Conservation (phyloP, 2,113 vertebrate species). For the Ornithorhynchus anatinus region DNA sequence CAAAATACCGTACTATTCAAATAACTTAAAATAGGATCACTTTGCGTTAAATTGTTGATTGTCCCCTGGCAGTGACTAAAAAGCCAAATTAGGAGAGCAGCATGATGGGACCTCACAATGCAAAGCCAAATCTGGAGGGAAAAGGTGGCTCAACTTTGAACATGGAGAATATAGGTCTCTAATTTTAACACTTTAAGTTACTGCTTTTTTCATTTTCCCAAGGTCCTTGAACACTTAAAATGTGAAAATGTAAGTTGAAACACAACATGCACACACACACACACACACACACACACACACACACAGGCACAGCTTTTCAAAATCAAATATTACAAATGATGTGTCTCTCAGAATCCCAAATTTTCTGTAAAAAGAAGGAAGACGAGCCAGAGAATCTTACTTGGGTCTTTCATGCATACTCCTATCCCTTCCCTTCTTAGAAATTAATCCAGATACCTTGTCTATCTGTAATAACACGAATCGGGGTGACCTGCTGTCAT, state of each 20-base stretch:
- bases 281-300: no score
- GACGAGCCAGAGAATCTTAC: neutral
- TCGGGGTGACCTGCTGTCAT: slow-evolving; percentile 10
- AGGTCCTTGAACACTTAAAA: neutral
- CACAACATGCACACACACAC: no score
- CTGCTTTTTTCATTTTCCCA: neutral
- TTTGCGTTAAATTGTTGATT: slow-evolving; percentile 16
- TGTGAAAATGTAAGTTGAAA: no score
- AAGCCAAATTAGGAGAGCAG: neutral
- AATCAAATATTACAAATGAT: no score
- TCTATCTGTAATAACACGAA: neutral
- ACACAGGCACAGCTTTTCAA: no score
- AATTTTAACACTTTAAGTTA: neutral
- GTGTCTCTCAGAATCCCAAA: no score
- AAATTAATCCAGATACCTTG: neutral
- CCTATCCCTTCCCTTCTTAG: no score
- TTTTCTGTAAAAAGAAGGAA: no score
- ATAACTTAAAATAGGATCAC: slow-evolving; percentile 15
- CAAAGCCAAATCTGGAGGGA: neutral
- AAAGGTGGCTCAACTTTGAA: neutral
- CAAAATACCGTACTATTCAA: slow-evolving; percentile 21
- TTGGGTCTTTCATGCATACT: neutral
- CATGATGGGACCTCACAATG: neutral
- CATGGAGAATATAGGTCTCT: neutral
- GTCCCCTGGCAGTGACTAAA: slow-evolving; percentile 7